A percentile compares a stretch with the other conserved stretches of the same genome.
phyloP scores from a whole-genome alignment of 2,888 invertebrate species.

The Ypsolopha scabrella region DNA sequence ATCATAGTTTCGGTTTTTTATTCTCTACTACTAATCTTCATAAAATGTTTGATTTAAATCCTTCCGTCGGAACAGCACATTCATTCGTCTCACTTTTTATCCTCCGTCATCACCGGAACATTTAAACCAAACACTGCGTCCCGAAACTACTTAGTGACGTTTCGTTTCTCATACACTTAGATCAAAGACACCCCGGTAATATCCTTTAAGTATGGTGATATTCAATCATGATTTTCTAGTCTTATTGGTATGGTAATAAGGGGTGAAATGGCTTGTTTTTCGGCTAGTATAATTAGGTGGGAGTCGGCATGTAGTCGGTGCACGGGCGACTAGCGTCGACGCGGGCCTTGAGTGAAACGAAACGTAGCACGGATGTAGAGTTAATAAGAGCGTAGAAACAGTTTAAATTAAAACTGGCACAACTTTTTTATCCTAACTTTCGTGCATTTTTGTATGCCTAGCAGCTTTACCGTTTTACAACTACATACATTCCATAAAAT shows the following conservation, averaged over 20 bases:
- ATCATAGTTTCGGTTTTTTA: too few species aligned
- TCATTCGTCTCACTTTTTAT: too few species aligned
- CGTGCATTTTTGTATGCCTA: too few species aligned
- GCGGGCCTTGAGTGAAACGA: slow-evolving; percentile 34
- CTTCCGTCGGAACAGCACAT: too few species aligned
- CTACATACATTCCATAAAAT: background rate
- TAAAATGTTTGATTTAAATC: too few species aligned
- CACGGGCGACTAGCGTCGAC: slow-evolving; percentile 31
- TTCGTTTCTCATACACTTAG: slow-evolving; percentile 49
- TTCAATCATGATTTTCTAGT: slow-evolving; percentile 45
- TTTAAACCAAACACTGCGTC: slow-evolving; percentile 57
- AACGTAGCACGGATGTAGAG: slow-evolving; percentile 29
- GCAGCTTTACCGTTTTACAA: too few species aligned
- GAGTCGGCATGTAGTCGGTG: slow-evolving; percentile 2
- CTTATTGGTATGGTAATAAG: slow-evolving; percentile 63
- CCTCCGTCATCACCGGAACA: slow-evolving; percentile 26
- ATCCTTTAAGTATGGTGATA: background rate
- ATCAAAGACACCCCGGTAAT: slow-evolving; percentile 49
- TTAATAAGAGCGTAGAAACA: background rate
- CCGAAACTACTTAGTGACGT: slow-evolving; percentile 45
- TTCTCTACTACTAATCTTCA: too few species aligned
- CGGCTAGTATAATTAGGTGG: too few species aligned
- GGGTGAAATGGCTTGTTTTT: slow-evolving; percentile 27
- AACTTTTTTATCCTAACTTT: too few species aligned
- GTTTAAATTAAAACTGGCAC: too few species aligned